Evolutionary conservation across 2,888 invertebrate genomes (phyloP).

Genomic region (Sturmia bella): DNA sequence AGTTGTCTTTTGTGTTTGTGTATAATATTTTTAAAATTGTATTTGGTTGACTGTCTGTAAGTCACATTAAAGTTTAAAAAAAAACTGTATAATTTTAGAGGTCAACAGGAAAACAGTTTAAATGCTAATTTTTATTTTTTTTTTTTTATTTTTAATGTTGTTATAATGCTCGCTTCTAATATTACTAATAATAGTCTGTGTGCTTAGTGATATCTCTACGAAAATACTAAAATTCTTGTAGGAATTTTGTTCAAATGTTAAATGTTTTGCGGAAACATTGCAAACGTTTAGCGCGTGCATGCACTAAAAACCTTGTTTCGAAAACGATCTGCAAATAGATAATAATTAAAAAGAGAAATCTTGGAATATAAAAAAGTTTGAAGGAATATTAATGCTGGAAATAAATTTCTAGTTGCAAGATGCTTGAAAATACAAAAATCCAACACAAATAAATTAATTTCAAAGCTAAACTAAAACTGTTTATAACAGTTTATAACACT

Average conservation of each 20-base stretch:
- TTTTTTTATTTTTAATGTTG: constrained; percentile 15
- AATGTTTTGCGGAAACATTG: constrained; percentile 49
- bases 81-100: constrained; percentile 62
- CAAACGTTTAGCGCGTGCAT: background rate
- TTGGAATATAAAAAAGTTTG: too few relatives aligned
- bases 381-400: too few relatives aligned
- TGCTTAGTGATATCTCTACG: background rate
- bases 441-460: too few relatives aligned
- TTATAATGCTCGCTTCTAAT: background rate
- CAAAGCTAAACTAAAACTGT: too few relatives aligned
- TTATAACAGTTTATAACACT: too few relatives aligned
- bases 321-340: background rate
- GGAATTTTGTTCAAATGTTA: constrained; percentile 14
- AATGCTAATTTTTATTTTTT: constrained; percentile 65
- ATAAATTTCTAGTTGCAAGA: too few relatives aligned
- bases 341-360: too few relatives aligned
- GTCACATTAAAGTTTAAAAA: background rate
- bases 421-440: too few relatives aligned
- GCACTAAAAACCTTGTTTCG: background rate
- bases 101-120: constrained; percentile 71
- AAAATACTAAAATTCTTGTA: constrained; percentile 5
- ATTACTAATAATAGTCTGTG: too few relatives aligned
- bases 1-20: too few relatives aligned
- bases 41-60: constrained; percentile 2
- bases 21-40: constrained; percentile 1